These are phyloP conservation scores for Coracopsis vasa DNA, from an alignment of 2,113 vertebrate genomes.

Conservation along the genomic window DNA sequence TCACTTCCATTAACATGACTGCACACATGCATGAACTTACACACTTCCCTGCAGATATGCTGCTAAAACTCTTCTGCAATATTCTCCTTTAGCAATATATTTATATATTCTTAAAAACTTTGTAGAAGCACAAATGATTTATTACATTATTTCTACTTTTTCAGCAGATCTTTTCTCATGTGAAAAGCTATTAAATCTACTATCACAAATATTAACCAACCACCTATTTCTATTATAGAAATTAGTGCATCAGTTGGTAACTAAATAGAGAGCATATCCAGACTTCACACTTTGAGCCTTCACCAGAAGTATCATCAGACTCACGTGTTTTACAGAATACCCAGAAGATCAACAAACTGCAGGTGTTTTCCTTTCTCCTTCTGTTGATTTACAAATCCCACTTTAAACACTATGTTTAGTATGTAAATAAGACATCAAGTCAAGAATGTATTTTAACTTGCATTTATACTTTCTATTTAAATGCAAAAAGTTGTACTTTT, in stretches of 20 bases:
- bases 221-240: not conserved
- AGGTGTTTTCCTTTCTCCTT: not conserved
- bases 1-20: not conserved
- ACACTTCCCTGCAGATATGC: not conserved
- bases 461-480: not conserved
- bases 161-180: not conserved
- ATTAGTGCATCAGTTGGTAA: not conserved
- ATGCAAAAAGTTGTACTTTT: not conserved
- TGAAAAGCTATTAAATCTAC: not conserved
- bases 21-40: not conserved
- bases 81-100: not conserved
- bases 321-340: not conserved
- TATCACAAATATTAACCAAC: not conserved
- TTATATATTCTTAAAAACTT: not conserved
- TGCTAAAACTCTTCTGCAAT: not conserved
- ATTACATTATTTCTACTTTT: not conserved
- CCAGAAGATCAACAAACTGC: not conserved
- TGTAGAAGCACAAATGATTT: not conserved
- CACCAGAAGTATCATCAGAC: not conserved
- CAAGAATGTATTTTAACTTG: not conserved
- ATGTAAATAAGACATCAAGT: not conserved
- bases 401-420: not conserved
- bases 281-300: not conserved
- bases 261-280: not conserved
- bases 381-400: not conserved